phyloP scores from a whole-genome alignment of 2,888 invertebrate species.

The Chloroclysta siterata region DNA sequence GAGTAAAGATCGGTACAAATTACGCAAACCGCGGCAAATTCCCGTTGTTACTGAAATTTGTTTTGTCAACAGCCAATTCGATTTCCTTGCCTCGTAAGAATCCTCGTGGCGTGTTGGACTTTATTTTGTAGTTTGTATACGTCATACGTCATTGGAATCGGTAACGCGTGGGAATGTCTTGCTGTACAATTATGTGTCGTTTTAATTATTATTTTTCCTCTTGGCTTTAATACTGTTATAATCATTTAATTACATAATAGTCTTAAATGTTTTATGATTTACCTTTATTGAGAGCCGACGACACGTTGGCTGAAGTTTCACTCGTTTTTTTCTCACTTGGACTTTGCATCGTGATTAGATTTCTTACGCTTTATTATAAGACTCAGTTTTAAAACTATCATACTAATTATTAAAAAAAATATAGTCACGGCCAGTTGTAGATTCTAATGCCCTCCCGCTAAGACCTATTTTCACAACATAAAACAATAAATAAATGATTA shows the following conservation, averaged over 20 bases:
- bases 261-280: background rate
- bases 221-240: background rate
- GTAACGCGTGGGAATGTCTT: conserved; percentile 11
- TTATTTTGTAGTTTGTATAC: too few species aligned
- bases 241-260: background rate
- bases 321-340: background rate
- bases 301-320: background rate
- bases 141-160: conserved; percentile 8
- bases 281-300: background rate
- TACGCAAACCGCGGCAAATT: conserved; percentile 1
- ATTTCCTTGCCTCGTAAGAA: conserved; percentile 6
- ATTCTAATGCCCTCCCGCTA: too few species aligned
- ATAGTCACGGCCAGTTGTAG: too few species aligned
- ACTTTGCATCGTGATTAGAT: too few species aligned
- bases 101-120: background rate
- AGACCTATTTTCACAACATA: too few species aligned
- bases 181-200: background rate
- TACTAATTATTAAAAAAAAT: too few species aligned
- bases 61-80: background rate
- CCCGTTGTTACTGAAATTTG: background rate
- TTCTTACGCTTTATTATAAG: too few species aligned
- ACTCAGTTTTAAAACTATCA: too few species aligned
- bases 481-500: too few species aligned
- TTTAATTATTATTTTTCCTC: background rate
- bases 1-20: background rate